Percentiles rank a stretch among this genome's conserved stretches.
Conservation (phyloP, 2,888 invertebrate genomes). For the Dryobotodes eremita region DNA sequence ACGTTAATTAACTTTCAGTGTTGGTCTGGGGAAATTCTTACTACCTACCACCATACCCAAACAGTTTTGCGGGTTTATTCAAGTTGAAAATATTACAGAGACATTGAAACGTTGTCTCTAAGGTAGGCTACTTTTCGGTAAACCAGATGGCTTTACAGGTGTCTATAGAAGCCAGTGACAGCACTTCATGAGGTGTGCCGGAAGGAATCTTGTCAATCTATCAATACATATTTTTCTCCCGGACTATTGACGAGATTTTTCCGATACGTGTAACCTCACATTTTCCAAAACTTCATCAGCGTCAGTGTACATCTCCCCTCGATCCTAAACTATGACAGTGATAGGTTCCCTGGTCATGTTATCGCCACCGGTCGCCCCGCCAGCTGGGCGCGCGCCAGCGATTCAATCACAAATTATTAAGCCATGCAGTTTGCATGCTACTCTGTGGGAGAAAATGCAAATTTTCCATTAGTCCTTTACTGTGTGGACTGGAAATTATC, state of each 20-base stretch:
- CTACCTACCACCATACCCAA: too few species aligned
- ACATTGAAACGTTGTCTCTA: neutral
- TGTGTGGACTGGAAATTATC: constrained; percentile 4
- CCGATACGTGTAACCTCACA: neutral
- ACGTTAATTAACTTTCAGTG: neutral
- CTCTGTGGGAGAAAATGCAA: constrained; percentile 37
- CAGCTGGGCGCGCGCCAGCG: constrained; percentile 61
- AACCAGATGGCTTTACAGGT: neutral
- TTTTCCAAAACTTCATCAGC: neutral
- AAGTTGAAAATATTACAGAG: neutral
- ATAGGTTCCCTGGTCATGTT: constrained; percentile 36
- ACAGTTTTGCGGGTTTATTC: neutral
- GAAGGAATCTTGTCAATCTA: neutral
- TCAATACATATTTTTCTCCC: neutral
- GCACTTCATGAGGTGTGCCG: neutral
- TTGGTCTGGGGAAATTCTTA: too few species aligned
- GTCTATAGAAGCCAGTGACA: neutral
- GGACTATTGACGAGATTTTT: neutral
- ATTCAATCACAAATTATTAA: constrained; percentile 68
- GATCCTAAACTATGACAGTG: constrained; percentile 35
- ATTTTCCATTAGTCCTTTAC: constrained; percentile 46
- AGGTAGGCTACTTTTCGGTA: neutral
- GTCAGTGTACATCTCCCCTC: neutral
- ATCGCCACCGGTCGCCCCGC: constrained; percentile 29
- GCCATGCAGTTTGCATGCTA: constrained; percentile 22